Conservation (phyloP, 35 echinoderm and acorn worm species). For the Heliocidaris erythrogramma region DNA sequence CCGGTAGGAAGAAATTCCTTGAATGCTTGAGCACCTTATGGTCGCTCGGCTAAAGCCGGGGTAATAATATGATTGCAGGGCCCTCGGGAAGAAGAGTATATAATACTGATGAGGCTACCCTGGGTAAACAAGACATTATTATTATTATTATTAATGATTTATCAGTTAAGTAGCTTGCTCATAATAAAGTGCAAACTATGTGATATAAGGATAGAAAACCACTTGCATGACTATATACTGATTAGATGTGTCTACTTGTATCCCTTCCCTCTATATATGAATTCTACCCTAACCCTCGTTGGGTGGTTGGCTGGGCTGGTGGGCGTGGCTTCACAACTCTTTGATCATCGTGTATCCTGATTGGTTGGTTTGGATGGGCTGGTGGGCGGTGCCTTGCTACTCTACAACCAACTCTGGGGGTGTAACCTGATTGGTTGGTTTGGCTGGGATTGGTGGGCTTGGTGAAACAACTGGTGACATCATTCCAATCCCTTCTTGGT, state of each 20-base stretch:
- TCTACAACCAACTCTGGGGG: constrained; percentile 3
- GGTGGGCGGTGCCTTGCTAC: constrained; percentile 42
- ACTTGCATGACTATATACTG: background rate
- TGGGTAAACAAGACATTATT: too few relatives aligned
- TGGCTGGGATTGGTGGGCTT: constrained; percentile 33
- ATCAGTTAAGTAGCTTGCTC: too few relatives aligned
- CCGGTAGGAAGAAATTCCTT: too few relatives aligned
- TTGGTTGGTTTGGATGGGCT: constrained; percentile 43
- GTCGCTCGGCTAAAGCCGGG: too few relatives aligned
- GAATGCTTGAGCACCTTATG: too few relatives aligned
- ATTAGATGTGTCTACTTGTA: constrained; percentile 19
- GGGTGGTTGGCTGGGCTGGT: constrained; percentile 44
- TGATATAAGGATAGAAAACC: too few relatives aligned
- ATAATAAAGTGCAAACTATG: too few relatives aligned
- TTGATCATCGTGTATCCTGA: constrained; percentile 14
- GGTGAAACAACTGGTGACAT: background rate
- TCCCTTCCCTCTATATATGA: constrained; percentile 21
- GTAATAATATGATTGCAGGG: too few relatives aligned
- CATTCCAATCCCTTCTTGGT: background rate
- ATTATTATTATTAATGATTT: too few relatives aligned
- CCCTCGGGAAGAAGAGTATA: too few relatives aligned
- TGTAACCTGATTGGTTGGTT: constrained; percentile 28
- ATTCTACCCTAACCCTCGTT: background rate
- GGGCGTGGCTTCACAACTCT: constrained; percentile 27
- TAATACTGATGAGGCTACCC: too few relatives aligned